Percentiles rank a stretch among this genome's conserved stretches.
These are phyloP conservation scores for Latrodectus geometricus DNA, from an alignment of 1,140 invertebrate species.

Conservation along the genomic window DNA sequence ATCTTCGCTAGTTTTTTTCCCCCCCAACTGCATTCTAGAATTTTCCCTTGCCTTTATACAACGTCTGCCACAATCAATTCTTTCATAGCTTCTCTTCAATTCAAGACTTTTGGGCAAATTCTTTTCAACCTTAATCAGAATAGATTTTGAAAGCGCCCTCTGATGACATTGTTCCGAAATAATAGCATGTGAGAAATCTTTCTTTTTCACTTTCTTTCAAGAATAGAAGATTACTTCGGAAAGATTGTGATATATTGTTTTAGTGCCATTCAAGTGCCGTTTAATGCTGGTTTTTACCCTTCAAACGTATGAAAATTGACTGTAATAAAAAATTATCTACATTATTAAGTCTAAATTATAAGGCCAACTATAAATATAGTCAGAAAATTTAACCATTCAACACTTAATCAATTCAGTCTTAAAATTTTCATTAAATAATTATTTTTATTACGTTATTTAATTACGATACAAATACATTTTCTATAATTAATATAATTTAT, in stretches of 20 bases:
- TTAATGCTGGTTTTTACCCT: too few species aligned
- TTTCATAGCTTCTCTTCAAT: constrained; percentile 2
- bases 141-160: background rate
- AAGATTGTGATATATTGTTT: background rate
- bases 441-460: too few species aligned
- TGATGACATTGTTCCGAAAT: constrained; percentile 8
- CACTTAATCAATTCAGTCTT: too few species aligned
- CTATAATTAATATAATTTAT: too few species aligned
- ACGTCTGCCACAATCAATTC: constrained; percentile 40
- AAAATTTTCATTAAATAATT: too few species aligned
- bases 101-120: constrained; percentile 18
- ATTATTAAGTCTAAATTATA: too few species aligned
- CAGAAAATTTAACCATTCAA: too few species aligned
- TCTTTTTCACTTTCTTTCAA: background rate
- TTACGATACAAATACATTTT: too few species aligned
- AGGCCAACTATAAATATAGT: too few species aligned
- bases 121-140: constrained; percentile 39
- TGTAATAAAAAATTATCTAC: too few species aligned
- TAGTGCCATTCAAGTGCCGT: background rate
- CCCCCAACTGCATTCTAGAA: constrained; percentile 4
- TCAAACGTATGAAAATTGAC: too few species aligned
- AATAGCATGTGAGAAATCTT: background rate
- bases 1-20: background rate
- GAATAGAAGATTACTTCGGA: background rate
- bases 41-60: constrained; percentile 8